Base-by-base conservation (phyloP, 1,140 invertebrate species). In the Lasioglossum baleicum region DNA sequence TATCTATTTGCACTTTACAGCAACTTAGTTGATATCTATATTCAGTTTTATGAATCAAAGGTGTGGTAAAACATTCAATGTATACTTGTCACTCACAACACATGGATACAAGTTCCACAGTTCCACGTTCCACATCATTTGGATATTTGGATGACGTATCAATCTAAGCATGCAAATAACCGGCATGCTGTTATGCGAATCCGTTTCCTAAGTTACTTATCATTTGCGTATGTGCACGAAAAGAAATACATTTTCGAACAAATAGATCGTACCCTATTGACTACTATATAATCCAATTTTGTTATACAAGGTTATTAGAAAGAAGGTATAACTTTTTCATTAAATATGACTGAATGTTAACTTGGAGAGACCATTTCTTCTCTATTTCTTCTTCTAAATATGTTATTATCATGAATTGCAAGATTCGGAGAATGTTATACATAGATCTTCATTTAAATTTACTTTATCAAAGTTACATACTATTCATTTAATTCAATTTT, bases 41-140 rank as follows among this genome's bases (percentile, higher is more conserved):
- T 11, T 20, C 10, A 35, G 10, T n/a, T 51, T 7, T 53, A n/a
- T n/a, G 0, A 15, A 13, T 58, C 4, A 35, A 13, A 53, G 31
- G 2, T 69, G 13, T 11, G 0, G 53, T 22, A 13, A 56, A 20
- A 65, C 56, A 51, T n/a, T 26, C 40, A 42, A 31, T 31, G 6
- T 26, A 51, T 31, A 1, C 13, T 48, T 15, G 51, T 11, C 44
- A 66, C 63, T 11, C 44, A 66, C 63, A 53, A 78, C 26, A 26
- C 66, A 80, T 71, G 20, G n/a, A 84, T 15, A 63, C 11, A 66
- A 44, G 58, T 80, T 83, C 60, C 81, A 70, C 65, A 84, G n/a
- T n/a, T n/a, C n/a, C n/a, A n/a, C n/a, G n/a, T n/a, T n/a, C 60
- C 81, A 70, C 65, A 84, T 66, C 58, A 69, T 31, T 66, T 68